phyloP scores from a whole-genome alignment of 2,888 invertebrate species.

The Cremastobaeus sp. region DNA sequence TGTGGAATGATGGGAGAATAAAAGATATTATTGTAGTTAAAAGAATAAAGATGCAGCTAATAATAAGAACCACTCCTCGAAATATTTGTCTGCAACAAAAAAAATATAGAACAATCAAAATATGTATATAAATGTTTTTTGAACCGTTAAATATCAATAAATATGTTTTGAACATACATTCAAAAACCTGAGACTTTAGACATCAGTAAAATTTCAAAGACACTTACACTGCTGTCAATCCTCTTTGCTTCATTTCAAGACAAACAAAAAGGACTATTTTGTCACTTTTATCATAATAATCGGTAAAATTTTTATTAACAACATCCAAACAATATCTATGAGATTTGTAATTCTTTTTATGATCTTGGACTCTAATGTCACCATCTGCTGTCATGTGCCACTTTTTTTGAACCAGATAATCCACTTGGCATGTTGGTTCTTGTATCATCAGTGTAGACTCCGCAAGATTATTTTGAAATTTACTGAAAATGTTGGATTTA shows the following conservation, averaged over 20 bases:
- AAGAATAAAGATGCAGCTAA: slow-evolving; percentile 18
- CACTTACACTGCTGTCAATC: slow-evolving; percentile 8
- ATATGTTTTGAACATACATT: too few species aligned
- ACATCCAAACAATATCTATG: slow-evolving; percentile 26
- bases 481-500: slow-evolving; percentile 2
- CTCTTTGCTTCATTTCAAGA: background rate
- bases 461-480: background rate
- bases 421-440: background rate
- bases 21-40: slow-evolving; percentile 6
- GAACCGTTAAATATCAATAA: too few species aligned
- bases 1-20: slow-evolving; percentile 22
- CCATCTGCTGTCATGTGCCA: slow-evolving; percentile 18
- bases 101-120: too few species aligned
- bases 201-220: too few species aligned
- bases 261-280: slow-evolving; percentile 14
- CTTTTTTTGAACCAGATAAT: background rate
- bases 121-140: too few species aligned
- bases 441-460: slow-evolving; percentile 2
- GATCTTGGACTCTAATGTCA: slow-evolving; percentile 10
- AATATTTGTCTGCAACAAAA: background rate
- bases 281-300: too few species aligned
- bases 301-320: background rate
- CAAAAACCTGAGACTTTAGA: too few species aligned
- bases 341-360: slow-evolving; percentile 15
- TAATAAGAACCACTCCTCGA: slow-evolving; percentile 9